A percentile compares a stretch with the other conserved stretches of the same genome.
phyloP scores from a whole-genome alignment of 1,140 invertebrate species.

The Arion vulgaris region DNA sequence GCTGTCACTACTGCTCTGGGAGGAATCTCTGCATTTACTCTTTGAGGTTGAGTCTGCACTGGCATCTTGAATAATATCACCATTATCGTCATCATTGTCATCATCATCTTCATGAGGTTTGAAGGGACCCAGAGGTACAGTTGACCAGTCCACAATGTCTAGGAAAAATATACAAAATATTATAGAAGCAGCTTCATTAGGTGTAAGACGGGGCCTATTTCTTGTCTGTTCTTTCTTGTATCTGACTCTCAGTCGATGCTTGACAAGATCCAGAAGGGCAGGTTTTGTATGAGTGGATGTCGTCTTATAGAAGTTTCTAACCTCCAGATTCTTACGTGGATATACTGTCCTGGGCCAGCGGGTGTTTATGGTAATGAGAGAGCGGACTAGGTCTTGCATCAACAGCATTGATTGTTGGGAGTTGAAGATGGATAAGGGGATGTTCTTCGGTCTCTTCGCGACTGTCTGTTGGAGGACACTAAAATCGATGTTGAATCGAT shows the following conservation, averaged over 20 bases:
- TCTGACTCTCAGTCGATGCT: no score
- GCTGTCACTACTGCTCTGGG: neutral
- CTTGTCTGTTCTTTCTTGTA: no score
- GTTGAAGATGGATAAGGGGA: no score
- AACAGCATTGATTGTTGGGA: no score
- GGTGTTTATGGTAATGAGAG: no score
- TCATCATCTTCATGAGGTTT: neutral
- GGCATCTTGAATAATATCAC: neutral
- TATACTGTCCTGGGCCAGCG: no score
- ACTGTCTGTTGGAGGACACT: no score
- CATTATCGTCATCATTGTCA: constrained; percentile 2
- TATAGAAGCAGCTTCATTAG: neutral
- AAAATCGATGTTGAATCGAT: no score
- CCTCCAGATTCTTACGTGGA: no score
- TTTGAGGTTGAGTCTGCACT: neutral
- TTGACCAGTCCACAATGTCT: constrained; percentile 26
- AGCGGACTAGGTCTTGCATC: no score
- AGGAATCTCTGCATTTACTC: neutral
- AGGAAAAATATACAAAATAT: neutral
- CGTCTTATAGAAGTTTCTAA: neutral
- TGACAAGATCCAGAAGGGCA: no score
- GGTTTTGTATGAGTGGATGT: neutral
- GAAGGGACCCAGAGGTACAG: constrained; percentile 7
- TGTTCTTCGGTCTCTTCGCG: no score
- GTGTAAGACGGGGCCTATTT: neutral